Evolutionary conservation across 2,113 vertebrate species (phyloP).

Genomic region (Carassius carassius): DNA sequence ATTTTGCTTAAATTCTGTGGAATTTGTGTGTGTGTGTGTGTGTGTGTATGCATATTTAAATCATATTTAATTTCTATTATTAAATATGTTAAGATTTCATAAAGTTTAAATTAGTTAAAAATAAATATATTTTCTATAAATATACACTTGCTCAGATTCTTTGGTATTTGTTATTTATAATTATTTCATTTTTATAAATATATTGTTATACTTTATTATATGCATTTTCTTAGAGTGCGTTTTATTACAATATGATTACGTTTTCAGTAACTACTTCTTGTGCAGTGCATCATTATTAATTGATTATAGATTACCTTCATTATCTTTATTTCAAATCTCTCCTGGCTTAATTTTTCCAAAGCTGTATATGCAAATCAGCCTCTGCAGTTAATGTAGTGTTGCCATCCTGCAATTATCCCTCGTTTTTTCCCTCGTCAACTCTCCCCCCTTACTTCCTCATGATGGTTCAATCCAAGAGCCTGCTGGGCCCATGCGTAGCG

Average conservation of each 20-base stretch:
- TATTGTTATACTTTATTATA: neutral
- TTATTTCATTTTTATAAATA: neutral
- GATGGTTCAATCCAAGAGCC: constrained; percentile 39
- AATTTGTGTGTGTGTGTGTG: too few relatives aligned
- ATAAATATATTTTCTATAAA: neutral
- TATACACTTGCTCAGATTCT: neutral
- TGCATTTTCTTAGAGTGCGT: neutral
- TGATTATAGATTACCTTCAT: neutral
- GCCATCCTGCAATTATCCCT: constrained; percentile 28
- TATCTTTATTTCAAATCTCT: neutral
- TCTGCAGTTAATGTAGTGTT: neutral
- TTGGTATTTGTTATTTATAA: too few relatives aligned
- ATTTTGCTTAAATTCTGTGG: too few relatives aligned
- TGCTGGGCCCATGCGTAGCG: constrained; percentile 19
- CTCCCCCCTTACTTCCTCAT: neutral
- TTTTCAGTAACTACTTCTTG: neutral
- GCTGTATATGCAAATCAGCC: neutral
- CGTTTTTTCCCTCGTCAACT: neutral
- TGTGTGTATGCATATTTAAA: too few relatives aligned
- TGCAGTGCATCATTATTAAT: neutral
- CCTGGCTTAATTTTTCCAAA: neutral
- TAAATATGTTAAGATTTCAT: too few relatives aligned
- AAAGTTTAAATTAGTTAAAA: neutral
- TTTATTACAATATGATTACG: neutral
- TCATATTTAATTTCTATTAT: too few relatives aligned